These are phyloP conservation scores for Agrilus planipennis DNA, from an alignment of 1,140 invertebrate species.

Conservation along the genomic window DNA sequence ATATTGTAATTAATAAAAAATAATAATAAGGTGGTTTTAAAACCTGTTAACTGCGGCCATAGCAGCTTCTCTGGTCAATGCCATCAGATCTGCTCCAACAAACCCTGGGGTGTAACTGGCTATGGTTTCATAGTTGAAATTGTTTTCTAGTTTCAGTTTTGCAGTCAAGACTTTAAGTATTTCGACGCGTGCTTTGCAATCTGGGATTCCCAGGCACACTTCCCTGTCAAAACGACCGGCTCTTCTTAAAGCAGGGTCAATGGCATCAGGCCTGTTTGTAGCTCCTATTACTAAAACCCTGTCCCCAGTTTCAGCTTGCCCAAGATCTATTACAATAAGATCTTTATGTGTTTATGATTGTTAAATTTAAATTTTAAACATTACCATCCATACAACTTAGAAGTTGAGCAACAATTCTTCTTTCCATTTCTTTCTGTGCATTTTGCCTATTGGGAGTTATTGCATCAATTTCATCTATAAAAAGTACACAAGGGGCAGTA, in stretches of 20 bases:
- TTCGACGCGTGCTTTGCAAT: slow-evolving; percentile 61
- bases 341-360: slow-evolving; percentile 3
- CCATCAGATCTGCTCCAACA: slow-evolving; percentile 88
- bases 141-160: slow-evolving; percentile 51
- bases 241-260: slow-evolving; percentile 86
- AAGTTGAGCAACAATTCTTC: slow-evolving; percentile 86
- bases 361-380: not conserved
- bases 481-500: slow-evolving; percentile 72
- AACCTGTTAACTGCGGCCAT: slow-evolving; percentile 71
- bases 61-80: slow-evolving; percentile 75
- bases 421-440: slow-evolving; percentile 90
- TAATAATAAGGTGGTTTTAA: too few relatives aligned
- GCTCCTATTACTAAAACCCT: slow-evolving; percentile 85
- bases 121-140: slow-evolving; percentile 58
- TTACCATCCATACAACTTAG: slow-evolving; percentile 74
- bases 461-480: slow-evolving; percentile 90
- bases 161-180: slow-evolving; percentile 63
- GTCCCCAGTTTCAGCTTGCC: slow-evolving; percentile 45
- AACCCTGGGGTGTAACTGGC: slow-evolving; percentile 88
- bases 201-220: slow-evolving; percentile 86
- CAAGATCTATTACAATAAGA: slow-evolving; percentile 38
- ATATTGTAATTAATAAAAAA: not conserved
- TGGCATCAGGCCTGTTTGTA: slow-evolving; percentile 83
- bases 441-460: slow-evolving; percentile 76
- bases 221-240: slow-evolving; percentile 90